phyloP scores from a whole-genome alignment of 2,888 invertebrate genomes.

The Saturnia japonica region DNA sequence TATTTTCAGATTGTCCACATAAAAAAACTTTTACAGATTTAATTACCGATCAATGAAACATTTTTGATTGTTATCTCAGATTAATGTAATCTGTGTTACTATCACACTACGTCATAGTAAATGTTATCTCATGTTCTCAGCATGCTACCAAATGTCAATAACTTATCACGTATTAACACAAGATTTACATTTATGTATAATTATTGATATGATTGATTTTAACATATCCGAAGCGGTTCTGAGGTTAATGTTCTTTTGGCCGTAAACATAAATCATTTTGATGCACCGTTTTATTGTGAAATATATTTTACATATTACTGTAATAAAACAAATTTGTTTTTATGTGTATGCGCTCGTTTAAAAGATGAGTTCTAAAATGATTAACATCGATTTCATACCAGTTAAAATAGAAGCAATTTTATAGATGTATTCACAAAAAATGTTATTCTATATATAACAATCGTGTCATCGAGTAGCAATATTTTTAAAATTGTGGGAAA shows the following conservation, averaged over 20 bases:
- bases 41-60: neutral
- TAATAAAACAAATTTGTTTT: conserved; percentile 21
- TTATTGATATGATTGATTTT: conserved; percentile 27
- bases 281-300: conserved; percentile 30
- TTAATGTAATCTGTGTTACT: neutral
- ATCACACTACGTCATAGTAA: neutral
- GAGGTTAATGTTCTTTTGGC: conserved; percentile 51
- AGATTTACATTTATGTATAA: conserved; percentile 26
- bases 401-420: conserved; percentile 10
- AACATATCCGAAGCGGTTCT: conserved; percentile 45
- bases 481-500: neutral
- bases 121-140: neutral
- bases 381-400: conserved; percentile 18
- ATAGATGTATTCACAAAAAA: conserved; percentile 7
- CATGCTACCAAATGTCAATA: conserved; percentile 3
- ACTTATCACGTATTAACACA: conserved; percentile 18
- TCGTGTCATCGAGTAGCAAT: neutral
- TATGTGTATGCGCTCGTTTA: conserved; percentile 15
- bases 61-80: neutral
- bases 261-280: conserved; percentile 41
- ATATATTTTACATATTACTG: conserved; percentile 24
- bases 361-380: conserved; percentile 20
- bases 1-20: neutral
- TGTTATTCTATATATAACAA: neutral
- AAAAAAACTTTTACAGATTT: neutral